Conservation (phyloP, 1,140 invertebrate species). For the Drosophila fuyamai region DNA sequence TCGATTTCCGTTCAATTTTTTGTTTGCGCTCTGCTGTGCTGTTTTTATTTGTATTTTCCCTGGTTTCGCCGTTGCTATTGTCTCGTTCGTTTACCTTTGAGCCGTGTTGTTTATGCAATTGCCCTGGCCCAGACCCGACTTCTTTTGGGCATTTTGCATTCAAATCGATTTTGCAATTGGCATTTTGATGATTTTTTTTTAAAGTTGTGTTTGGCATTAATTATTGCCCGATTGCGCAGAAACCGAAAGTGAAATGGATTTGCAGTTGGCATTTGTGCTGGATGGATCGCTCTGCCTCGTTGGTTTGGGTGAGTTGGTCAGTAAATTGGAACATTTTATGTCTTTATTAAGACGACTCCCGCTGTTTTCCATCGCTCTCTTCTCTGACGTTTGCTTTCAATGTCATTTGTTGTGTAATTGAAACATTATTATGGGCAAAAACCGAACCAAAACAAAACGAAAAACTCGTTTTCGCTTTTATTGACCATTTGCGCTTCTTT, state of each 20-base stretch:
- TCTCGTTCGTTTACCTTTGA: conserved; percentile 29
- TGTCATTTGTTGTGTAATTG: conserved; percentile 69
- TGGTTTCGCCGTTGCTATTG: conserved; percentile 7
- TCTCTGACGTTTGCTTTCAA: conserved; percentile 49
- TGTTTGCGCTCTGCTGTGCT: conserved; percentile 12
- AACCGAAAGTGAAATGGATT: conserved; percentile 61
- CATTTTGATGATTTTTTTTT: conserved; percentile 38
- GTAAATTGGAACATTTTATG: conserved; percentile 18
- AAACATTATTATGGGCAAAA: conserved; percentile 48
- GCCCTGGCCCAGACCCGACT: conserved; percentile 47
- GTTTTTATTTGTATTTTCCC: conserved; percentile 14
- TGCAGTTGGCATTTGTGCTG: conserved; percentile 39
- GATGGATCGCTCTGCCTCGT: background rate
- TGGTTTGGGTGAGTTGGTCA: conserved; percentile 1
- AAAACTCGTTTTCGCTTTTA: conserved; percentile 81
- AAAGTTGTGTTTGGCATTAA: conserved; percentile 21
- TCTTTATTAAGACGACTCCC: conserved; percentile 13
- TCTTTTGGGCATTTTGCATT: conserved; percentile 42
- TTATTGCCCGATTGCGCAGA: conserved; percentile 18
- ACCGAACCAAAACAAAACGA: conserved; percentile 22
- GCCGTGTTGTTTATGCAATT: conserved; percentile 39
- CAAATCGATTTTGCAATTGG: conserved; percentile 52
- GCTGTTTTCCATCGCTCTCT: background rate
- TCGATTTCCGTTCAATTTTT: conserved; percentile 44
- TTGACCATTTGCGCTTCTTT: conserved; percentile 74